A percentile compares a stretch with the other conserved stretches of the same genome.
These are phyloP conservation scores for Rhinichthys klamathensis DNA, from an alignment of 2,113 vertebrate genomes.

Conservation along the genomic window DNA sequence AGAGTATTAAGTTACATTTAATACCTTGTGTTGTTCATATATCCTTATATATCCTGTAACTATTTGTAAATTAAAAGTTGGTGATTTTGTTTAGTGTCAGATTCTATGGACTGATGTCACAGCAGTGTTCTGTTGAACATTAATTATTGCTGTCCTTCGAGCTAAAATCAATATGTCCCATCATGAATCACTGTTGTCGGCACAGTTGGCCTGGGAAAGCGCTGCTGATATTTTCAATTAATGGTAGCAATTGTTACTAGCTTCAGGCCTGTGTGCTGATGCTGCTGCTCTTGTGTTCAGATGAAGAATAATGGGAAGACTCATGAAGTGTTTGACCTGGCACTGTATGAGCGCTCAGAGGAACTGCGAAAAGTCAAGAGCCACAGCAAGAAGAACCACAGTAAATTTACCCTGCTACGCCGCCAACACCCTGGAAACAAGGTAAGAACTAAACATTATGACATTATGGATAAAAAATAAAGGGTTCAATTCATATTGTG, in stretches of 20 bases:
- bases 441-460: slow-evolving; percentile 66
- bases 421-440: slow-evolving; percentile 81
- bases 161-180: slow-evolving; percentile 48
- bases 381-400: slow-evolving; percentile 95
- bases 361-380: slow-evolving; percentile 93
- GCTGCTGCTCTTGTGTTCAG: slow-evolving; percentile 65
- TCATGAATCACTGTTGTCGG: slow-evolving; percentile 30
- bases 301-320: slow-evolving; percentile 88
- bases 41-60: background rate
- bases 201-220: slow-evolving; percentile 29
- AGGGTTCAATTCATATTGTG: background rate
- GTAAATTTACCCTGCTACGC: slow-evolving; percentile 88
- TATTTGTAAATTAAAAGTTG: background rate
- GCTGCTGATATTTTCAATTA: slow-evolving; percentile 46
- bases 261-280: background rate
- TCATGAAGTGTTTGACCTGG: slow-evolving; percentile 88
- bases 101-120: slow-evolving; percentile 15
- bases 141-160: slow-evolving; percentile 52
- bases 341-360: slow-evolving; percentile 91
- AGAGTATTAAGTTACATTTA: no score
- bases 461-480: background rate
- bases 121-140: slow-evolving; percentile 33
- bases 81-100: slow-evolving; percentile 10
- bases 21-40: background rate
- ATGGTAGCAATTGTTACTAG: slow-evolving; percentile 25